Conservation (phyloP, 2,797 vertebrate genomes). For the Pangasius krempfi region DNA sequence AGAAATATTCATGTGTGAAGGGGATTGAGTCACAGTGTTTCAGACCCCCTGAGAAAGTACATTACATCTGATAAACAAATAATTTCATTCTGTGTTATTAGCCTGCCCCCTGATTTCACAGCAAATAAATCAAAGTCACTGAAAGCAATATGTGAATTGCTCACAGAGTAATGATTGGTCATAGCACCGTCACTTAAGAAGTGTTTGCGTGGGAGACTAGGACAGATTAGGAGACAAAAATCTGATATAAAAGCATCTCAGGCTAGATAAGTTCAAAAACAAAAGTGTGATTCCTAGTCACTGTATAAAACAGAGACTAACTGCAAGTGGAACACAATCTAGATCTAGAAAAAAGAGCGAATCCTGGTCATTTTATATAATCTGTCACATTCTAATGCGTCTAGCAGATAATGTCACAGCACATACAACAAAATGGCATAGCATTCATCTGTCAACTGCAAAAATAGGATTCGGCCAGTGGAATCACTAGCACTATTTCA, state of each 20-base stretch:
- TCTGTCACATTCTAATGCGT: slow-evolving; percentile 40
- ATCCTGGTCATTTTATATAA: slow-evolving; percentile 29
- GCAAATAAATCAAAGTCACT: slow-evolving; percentile 91
- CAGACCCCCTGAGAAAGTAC: slow-evolving; percentile 76
- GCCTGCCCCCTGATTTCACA: slow-evolving; percentile 87
- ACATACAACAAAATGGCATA: slow-evolving; percentile 57
- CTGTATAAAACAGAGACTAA: slow-evolving; percentile 14
- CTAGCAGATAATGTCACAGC: slow-evolving; percentile 49
- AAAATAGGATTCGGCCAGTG: slow-evolving; percentile 59
- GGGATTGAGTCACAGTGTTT: slow-evolving; percentile 4
- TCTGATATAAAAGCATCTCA: not conserved
- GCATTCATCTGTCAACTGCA: slow-evolving; percentile 59
- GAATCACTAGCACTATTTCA: slow-evolving; percentile 63
- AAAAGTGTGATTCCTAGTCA: not conserved
- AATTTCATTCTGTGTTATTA: slow-evolving; percentile 91
- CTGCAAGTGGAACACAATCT: not conserved
- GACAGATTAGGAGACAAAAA: slow-evolving; percentile 21
- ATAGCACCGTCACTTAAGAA: slow-evolving; percentile 13
- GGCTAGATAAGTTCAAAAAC: not conserved
- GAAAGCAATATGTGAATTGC: slow-evolving; percentile 72
- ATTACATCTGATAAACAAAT: slow-evolving; percentile 91
- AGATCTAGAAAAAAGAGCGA: slow-evolving; percentile 8
- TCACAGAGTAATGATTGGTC: slow-evolving; percentile 69
- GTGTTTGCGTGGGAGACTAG: slow-evolving; percentile 17
- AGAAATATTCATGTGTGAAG: slow-evolving; percentile 62